Percentiles rank a stretch among this genome's conserved stretches.
These are phyloP conservation scores for Octodon degus DNA, from an alignment of 2,113 vertebrate species.

Conservation along the genomic window DNA sequence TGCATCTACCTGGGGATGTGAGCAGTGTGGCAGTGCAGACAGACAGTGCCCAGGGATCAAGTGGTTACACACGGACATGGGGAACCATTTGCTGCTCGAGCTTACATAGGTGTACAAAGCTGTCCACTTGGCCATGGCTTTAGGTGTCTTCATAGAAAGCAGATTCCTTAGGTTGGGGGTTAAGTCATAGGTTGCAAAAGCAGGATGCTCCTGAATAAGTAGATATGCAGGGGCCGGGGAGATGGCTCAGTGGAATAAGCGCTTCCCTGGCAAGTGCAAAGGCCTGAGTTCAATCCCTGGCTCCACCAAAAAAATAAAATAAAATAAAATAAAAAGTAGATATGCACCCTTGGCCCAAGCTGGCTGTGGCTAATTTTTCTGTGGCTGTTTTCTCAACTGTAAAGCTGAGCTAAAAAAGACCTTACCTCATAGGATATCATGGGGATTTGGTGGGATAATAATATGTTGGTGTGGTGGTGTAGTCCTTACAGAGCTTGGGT, in stretches of 20 bases:
- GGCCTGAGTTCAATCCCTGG: too few relatives aligned
- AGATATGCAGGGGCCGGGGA: neutral
- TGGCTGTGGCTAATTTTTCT: neutral
- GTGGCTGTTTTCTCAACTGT: neutral
- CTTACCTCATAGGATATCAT: neutral
- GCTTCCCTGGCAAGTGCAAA: too few relatives aligned
- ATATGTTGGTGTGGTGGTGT: neutral
- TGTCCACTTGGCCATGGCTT: neutral
- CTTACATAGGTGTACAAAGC: neutral
- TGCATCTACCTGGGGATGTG: neutral
- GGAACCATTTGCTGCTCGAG: neutral
- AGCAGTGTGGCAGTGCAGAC: too few relatives aligned
- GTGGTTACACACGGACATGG: rapidly evolving
- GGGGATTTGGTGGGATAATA: neutral
- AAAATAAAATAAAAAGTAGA: too few relatives aligned
- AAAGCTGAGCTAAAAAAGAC: neutral
- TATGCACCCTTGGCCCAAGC: neutral
- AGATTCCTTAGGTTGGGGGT: neutral
- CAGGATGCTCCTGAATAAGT: neutral
- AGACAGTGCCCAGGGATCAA: too few relatives aligned
- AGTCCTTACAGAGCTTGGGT: neutral
- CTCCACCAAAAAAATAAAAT: too few relatives aligned
- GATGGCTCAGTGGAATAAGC: too few relatives aligned
- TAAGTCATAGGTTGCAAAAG: neutral
- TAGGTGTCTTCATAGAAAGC: neutral